Conservation (phyloP, 1,140 invertebrate species). For the Subanguina moxae region DNA sequence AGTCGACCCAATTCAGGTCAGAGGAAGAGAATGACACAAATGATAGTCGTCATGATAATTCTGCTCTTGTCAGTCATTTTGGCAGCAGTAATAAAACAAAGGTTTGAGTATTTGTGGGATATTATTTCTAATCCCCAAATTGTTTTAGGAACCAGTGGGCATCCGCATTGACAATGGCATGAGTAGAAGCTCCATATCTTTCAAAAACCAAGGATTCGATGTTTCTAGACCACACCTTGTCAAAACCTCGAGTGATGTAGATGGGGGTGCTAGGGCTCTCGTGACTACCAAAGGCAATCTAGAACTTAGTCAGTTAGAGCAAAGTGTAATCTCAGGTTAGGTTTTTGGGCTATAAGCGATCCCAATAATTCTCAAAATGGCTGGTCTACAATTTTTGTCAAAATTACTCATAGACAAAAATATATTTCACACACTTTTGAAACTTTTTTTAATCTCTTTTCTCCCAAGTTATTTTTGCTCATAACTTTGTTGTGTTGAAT, state of each 20-base stretch:
- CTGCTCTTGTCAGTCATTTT: too few species aligned
- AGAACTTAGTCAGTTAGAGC: not conserved
- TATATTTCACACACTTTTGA: too few species aligned
- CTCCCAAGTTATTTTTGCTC: too few species aligned
- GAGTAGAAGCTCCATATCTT: constrained; percentile 28
- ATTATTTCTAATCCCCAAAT: too few species aligned
- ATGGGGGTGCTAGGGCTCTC: not conserved
- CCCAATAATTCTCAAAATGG: not conserved
- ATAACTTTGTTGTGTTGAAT: too few species aligned
- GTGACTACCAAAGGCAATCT: not conserved
- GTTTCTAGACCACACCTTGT: constrained; percentile 11
- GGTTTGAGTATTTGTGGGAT: too few species aligned
- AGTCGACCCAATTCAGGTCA: not conserved
- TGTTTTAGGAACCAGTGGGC: too few species aligned
- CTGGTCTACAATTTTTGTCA: not conserved
- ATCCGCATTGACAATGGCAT: constrained; percentile 5
- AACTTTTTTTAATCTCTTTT: too few species aligned
- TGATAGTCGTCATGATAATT: too few species aligned
- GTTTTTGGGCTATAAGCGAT: not conserved
- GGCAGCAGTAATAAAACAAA: too few species aligned
- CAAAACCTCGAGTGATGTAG: not conserved
- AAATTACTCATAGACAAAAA: not conserved
- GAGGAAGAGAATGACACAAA: not conserved
- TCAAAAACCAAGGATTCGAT: constrained; percentile 30
- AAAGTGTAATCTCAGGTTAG: constrained; percentile 1